Conservation (phyloP, 2,113 vertebrate genomes). For the Mesoclemmys tuberculata region DNA sequence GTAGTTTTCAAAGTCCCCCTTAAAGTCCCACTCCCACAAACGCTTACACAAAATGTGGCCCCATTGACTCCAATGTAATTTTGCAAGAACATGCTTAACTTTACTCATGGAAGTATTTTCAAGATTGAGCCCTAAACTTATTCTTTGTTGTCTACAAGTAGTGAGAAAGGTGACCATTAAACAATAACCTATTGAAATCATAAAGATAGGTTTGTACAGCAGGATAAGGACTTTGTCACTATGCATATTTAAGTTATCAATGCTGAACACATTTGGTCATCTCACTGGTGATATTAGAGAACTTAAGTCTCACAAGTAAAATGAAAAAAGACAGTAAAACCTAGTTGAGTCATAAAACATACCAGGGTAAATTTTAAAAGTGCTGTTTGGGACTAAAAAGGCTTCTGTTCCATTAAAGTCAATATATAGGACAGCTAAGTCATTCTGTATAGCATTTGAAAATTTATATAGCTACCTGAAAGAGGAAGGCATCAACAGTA, state of each 20-base stretch:
- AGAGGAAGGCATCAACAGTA: not conserved
- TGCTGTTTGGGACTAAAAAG: fast-evolving
- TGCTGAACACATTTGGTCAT: not conserved
- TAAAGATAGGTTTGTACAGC: not conserved
- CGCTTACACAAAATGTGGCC: not conserved
- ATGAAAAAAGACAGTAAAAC: not conserved
- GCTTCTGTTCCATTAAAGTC: not conserved
- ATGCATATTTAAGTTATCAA: not conserved
- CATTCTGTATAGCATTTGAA: fast-evolving
- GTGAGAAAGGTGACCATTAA: constrained; percentile 25
- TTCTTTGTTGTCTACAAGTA: not conserved
- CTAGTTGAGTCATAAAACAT: not conserved
- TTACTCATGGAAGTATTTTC: not conserved
- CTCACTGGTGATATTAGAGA: not conserved
- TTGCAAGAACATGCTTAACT: not conserved
- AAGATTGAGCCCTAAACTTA: not conserved
- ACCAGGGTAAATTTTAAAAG: not conserved
- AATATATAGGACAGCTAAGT: not conserved
- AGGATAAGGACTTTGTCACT: not conserved
- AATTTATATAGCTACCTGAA: not conserved
- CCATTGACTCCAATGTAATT: not conserved
- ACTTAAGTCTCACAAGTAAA: not conserved
- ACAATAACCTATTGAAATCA: not conserved
- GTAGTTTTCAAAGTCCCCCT: not conserved
- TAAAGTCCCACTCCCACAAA: not conserved